Percentiles rank a stretch among this genome's conserved stretches.
Evolutionary conservation across 2,113 vertebrate species (phyloP).

Genomic region (Petrocephalus microphthalmus): DNA sequence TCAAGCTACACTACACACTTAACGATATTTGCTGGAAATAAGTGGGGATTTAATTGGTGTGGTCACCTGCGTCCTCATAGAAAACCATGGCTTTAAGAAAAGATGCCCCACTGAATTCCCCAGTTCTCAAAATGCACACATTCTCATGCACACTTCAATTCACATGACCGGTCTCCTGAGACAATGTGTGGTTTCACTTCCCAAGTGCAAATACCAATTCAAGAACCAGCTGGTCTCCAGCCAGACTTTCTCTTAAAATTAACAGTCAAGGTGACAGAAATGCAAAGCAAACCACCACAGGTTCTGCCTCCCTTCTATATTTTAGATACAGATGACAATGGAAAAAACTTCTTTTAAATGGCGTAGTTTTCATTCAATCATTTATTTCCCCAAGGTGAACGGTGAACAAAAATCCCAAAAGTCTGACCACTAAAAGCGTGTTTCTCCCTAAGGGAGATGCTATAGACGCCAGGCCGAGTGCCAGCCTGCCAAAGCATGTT

Average conservation of each 20-base stretch:
- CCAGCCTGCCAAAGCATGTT: not conserved
- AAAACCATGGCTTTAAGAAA: not conserved
- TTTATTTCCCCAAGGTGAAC: not conserved
- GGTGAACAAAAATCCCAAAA: not conserved
- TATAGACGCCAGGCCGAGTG: not conserved
- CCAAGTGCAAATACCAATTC: constrained; percentile 21
- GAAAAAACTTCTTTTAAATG: not conserved
- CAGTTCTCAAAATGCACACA: not conserved
- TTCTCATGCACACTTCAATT: not conserved
- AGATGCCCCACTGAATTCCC: not conserved
- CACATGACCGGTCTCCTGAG: constrained; percentile 25
- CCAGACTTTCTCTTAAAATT: not conserved
- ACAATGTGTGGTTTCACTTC: constrained; percentile 5
- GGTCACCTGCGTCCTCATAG: not conserved
- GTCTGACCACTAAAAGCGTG: not conserved
- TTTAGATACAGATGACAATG: not conserved
- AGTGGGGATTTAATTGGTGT: not conserved
- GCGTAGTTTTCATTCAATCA: not conserved
- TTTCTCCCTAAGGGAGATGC: not conserved
- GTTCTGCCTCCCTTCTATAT: not conserved
- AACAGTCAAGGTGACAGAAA: not conserved
- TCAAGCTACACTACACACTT: not conserved
- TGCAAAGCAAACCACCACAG: constrained; percentile 8
- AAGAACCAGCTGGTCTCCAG: not conserved
- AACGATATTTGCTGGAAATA: not conserved